Conservation (phyloP, 30 jellyfish, hydroid and myxozoan species). For the Clytia hemisphaerica region DNA sequence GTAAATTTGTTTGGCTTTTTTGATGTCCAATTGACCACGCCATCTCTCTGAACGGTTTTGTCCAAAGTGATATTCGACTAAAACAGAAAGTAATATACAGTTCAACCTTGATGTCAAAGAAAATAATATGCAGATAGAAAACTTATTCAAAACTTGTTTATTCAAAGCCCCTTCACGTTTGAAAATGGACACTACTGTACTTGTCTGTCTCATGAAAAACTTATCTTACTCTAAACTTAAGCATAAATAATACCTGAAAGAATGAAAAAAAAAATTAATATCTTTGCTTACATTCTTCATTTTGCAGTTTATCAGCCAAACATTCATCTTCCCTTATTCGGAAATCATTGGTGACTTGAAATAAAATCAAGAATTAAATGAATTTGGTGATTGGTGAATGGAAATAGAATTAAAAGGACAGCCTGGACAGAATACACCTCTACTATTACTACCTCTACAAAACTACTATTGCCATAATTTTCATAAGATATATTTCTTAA, state of each 20-base stretch:
- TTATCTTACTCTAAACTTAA: too few relatives aligned
- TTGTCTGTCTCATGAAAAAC: too few relatives aligned
- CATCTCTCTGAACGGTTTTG: constrained; percentile 68
- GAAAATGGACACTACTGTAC: background rate
- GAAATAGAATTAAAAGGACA: too few relatives aligned
- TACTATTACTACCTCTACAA: too few relatives aligned
- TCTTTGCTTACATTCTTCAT: constrained; percentile 70
- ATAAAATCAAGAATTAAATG: too few relatives aligned
- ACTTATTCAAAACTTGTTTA: background rate
- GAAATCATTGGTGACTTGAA: constrained; percentile 71
- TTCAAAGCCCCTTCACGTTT: background rate
- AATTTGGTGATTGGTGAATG: too few relatives aligned
- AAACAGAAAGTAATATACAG: background rate
- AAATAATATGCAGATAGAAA: too few relatives aligned
- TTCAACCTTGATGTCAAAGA: too few relatives aligned
- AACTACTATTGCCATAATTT: too few relatives aligned
- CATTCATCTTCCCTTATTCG: constrained; percentile 86
- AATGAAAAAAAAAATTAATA: background rate
- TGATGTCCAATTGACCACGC: constrained; percentile 82
- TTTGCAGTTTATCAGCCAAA: constrained; percentile 74
- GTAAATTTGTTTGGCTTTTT: constrained; percentile 70
- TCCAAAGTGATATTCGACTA: constrained; percentile 69
- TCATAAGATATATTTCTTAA: too few relatives aligned
- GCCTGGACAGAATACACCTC: too few relatives aligned
- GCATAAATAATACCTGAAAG: background rate